Evolutionary conservation across 2,888 invertebrate species (phyloP).

Genomic region (Sturmia bella): DNA sequence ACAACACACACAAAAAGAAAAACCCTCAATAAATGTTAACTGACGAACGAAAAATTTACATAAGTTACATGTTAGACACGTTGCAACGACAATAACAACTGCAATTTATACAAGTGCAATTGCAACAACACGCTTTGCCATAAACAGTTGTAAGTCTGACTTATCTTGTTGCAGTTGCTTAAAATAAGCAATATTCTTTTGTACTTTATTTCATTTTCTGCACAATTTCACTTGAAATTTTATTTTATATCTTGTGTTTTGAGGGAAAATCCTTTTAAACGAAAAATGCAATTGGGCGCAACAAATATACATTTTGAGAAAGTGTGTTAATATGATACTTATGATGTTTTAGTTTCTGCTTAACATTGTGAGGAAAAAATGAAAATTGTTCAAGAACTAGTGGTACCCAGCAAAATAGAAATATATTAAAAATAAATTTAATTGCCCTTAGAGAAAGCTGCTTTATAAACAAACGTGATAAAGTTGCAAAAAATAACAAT

Average conservation of each 20-base stretch:
- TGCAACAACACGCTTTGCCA: conserved; percentile 15
- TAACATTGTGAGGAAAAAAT: too few species aligned
- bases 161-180: conserved; percentile 17
- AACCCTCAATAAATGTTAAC: conserved; percentile 23
- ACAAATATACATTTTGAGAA: too few species aligned
- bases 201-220: not conserved
- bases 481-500: too few species aligned
- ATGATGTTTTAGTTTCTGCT: too few species aligned
- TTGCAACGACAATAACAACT: conserved; percentile 25
- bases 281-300: conserved; percentile 15
- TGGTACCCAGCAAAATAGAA: too few species aligned
- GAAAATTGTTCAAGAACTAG: too few species aligned
- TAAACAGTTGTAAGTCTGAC: conserved; percentile 37
- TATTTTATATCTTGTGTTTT: conserved; percentile 18
- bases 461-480: too few species aligned
- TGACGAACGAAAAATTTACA: conserved; percentile 53
- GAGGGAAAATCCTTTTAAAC: not conserved
- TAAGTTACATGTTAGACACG: conserved; percentile 50
- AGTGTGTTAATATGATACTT: too few species aligned
- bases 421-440: too few species aligned
- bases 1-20: not conserved
- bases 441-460: too few species aligned
- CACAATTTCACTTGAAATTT: not conserved
- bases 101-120: not conserved
- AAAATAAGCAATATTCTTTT: conserved; percentile 6